Evolutionary conservation across 92 coral and sea anemone species (phyloP).

Genomic region (Porites rus): DNA sequence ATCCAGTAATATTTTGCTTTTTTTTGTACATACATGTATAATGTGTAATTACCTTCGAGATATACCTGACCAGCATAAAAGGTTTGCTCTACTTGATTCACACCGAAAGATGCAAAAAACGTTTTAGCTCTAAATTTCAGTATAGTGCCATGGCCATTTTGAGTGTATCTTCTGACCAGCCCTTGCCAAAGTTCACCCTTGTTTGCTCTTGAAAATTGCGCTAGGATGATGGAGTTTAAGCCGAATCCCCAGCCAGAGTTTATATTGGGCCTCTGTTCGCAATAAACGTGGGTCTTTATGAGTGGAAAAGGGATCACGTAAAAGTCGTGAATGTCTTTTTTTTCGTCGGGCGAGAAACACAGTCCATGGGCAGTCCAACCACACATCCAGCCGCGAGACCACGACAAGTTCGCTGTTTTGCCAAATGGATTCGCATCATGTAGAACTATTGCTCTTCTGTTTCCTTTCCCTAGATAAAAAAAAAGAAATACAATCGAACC

Average conservation of each 20-base stretch:
- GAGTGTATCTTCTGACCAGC: not conserved
- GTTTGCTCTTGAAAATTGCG: not conserved
- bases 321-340: conserved; percentile 9
- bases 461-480: conserved; percentile 27
- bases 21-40: too few species aligned
- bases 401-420: not conserved
- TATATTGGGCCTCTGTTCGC: conserved; percentile 1
- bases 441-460: not conserved
- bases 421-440: not conserved
- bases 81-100: not conserved
- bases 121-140: not conserved
- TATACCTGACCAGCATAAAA: conserved; percentile 5
- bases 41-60: not conserved
- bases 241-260: not conserved
- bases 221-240: not conserved
- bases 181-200: not conserved
- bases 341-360: conserved; percentile 29
- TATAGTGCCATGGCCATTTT: not conserved
- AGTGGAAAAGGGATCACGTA: conserved; percentile 16
- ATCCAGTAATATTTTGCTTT: too few species aligned
- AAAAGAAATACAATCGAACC: not conserved
- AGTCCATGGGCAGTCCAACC: conserved; percentile 42
- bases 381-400: conserved; percentile 9
- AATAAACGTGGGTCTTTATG: not conserved
- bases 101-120: not conserved